phyloP scores from a whole-genome alignment of 2,888 invertebrate genomes.

The Pomacea canaliculata region DNA sequence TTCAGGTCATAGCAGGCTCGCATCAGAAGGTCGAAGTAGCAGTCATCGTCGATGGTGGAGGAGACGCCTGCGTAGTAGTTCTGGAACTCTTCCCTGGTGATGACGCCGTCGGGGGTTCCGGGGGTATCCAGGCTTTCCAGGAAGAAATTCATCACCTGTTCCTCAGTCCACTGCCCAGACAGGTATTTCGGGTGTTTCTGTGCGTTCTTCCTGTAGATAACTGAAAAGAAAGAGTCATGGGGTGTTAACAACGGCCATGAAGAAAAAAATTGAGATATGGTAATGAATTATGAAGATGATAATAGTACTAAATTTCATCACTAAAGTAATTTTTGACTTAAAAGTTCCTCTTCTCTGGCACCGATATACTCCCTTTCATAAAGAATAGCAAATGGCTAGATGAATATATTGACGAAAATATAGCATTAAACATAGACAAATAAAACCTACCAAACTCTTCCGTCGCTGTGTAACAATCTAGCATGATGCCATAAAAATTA shows the following conservation, averaged over 20 bases:
- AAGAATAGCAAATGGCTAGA: no score
- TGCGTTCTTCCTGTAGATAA: constrained; percentile 60
- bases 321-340: no score
- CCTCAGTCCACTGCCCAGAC: constrained; percentile 64
- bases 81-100: constrained; percentile 61
- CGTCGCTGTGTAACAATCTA: no score
- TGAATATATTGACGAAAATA: no score
- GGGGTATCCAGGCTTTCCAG: constrained; percentile 63
- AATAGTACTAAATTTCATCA: no score
- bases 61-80: constrained; percentile 64
- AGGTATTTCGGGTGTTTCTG: constrained; percentile 57
- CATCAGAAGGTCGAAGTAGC: constrained; percentile 64
- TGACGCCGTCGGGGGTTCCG: constrained; percentile 61
- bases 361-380: no score
- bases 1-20: constrained; percentile 55
- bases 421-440: no score
- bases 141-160: constrained; percentile 59
- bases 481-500: no score
- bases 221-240: constrained; percentile 43
- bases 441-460: no score
- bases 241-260: constrained; percentile 1
- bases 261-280: constrained; percentile 24
- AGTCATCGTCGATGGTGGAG: constrained; percentile 61
- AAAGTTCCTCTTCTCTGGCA: no score
- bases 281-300: not conserved